Base-by-base conservation (phyloP, 2,113 vertebrate species). In the Pseudopipra pipra region DNA sequence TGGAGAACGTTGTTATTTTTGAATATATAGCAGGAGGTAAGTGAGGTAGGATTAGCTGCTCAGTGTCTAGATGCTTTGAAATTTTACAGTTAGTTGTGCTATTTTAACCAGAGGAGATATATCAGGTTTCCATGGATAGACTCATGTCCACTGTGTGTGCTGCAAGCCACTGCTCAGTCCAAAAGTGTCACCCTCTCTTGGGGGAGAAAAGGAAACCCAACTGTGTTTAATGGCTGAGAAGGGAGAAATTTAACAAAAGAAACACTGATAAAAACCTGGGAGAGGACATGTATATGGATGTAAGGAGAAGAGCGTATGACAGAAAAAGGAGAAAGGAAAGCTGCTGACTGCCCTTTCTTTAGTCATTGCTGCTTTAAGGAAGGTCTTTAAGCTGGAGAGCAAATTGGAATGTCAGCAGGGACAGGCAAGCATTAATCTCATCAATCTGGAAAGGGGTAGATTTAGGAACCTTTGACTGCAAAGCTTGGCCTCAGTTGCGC, bases 41-140 rank as follows among this genome's bases (percentile, higher is more conserved):
- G 83, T 68, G 56, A 94, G 79, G 65, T 56, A 66, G 86, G 88
- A 95, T 95, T 90, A 94, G 88, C 88, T 94, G 90, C 92, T 92
- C 86, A 54, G 41, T 46, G 86, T 94, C 90, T 91, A 91, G 73
- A 80, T 82, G 78, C 94, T 90, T 96, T 95, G 95, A 95, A 95
- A 97, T 92, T 85, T 96, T 96, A 90, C 94, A 87, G 95, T 96
- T 97, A 93, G 90, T 95, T 91, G 88, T 94, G 90, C 92, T 95
- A 62, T 94, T 96, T 96, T 96, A 96, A 93, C 88, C 73, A 65
- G 86, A 89, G 83, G 62, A 79, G 92, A 51, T 46, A 2, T 19
- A 94, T 90, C 65, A 55, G 31, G 37, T 92, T 96, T 81, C 85
- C 33, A 4, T 20, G 79, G 44, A 30, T 30, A 75, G 85, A 68